Evolutionary conservation across 2,113 vertebrate genomes (phyloP), one percentile per base, ranked within the genome.

Genomic region (Epinephelus moara): DNA sequence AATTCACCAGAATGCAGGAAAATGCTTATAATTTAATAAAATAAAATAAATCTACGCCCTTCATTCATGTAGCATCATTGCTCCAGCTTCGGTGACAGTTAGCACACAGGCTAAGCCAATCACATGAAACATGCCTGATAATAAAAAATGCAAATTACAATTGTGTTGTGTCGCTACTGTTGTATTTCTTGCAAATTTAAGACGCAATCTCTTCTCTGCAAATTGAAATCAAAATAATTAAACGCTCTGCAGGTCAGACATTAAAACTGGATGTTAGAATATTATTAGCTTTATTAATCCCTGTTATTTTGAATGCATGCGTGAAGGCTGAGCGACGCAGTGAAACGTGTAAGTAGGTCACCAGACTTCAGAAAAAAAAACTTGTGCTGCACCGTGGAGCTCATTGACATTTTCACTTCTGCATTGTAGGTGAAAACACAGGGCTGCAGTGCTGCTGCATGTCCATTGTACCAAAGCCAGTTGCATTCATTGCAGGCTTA

Each of bases 261-360:
- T 53, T 25, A 13, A 62, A 25, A 55, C 2, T 52, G 23, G 23
- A 14, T 37, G 11, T 3, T 27, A 19, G 18, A 4, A 50, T 18
- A 49, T 45, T 62, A n/a, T 70, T 30, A 56, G 21, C 42, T 78
- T 4, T 40, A 70, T 75, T 67, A 40, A 78, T 77, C 74, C 11
- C 18, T 4, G 0, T 55, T 52, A 14, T 59, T 57, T 68, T 2
- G 30, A 64, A 70, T 75, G 15, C 27, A 50, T 75, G 53, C 14
- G 6, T 8, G 27, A 14, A 64, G 18, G 2, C 14, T 71, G 21
- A 64, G 56, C 18, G 6, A 73, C 19, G 42, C 18, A 21, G 42
- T 45, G 42, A 45, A 45, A 45, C 85, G 70, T 80, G 62, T 85
- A 89, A 87, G 85, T 87, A 88, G 86, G 82, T 89, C 83, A 78